Base-by-base conservation (phyloP, 2,113 vertebrate species). In the Acinonyx jubatus region DNA sequence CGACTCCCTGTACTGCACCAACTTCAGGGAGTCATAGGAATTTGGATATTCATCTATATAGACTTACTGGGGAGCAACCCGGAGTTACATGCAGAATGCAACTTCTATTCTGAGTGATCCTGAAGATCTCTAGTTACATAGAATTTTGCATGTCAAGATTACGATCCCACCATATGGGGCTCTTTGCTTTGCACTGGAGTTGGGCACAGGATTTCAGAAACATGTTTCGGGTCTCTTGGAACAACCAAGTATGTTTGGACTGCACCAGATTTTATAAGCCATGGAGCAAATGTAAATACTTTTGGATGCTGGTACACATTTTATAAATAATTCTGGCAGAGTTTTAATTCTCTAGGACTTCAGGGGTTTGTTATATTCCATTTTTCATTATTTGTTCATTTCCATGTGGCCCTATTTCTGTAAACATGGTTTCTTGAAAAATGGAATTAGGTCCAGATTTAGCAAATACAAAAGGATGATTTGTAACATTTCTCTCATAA, bases 331-430 rank as follows among this genome's bases (percentile, higher is more conserved):
- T 98, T 97, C 97, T 98, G 96, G 97, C 97, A 96, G 81, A n/a
- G 71, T 97, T 98, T 96, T 98, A 98, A 98, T 98, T 98, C 97
- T 96, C 94, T 90, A 93, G 91, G 97, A 97, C 97, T 97, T 97
- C 45, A 14, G 97, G 83, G 97, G 84, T 97, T 97, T 97, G 96
- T 96, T 98, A 96, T 92, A 97, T 95, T 97, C 95, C 93, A 89
- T 96, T 97, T 98, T 97, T 96, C 97, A 96, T 97, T 97, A 97
- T 98, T 98, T 98, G 98, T 96, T 98, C 97, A 98, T 97, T 97
- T 98, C 96, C 97, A 98, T 96, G 97, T 93, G 98, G 97, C 90
- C 97, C 97, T 96, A 96, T 98, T 97, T 97, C 95, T 96, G 81
- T 97, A 98, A 98, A 98, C 94, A 97, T 0, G 9, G 93, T 96